Evolutionary conservation across 2,888 invertebrate genomes (phyloP).

Genomic region (Sipha maydis): DNA sequence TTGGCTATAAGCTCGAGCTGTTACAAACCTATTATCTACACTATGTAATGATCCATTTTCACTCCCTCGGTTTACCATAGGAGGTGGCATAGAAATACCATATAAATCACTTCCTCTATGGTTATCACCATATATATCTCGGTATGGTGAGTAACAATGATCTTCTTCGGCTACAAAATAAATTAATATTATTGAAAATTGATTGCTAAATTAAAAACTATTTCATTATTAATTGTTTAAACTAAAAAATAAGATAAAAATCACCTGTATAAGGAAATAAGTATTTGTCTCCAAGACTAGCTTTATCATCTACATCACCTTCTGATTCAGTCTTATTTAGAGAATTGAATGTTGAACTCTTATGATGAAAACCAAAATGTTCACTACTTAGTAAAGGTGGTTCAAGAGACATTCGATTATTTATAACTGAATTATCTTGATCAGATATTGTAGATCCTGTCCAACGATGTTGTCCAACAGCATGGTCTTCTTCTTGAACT

Average conservation of each 20-base stretch:
- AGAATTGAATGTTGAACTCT: conserved; percentile 57
- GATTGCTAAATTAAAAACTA: not conserved
- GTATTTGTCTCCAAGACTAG: conserved; percentile 80
- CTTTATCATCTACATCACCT: conserved; percentile 68
- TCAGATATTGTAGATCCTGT: conserved; percentile 62
- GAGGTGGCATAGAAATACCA: conserved; percentile 48
- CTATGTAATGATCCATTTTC: conserved; percentile 55
- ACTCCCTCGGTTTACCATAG: conserved; percentile 50
- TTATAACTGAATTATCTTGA: conserved; percentile 60
- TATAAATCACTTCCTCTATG: conserved; percentile 54
- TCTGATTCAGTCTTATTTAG: conserved; percentile 64
- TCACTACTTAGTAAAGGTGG: conserved; percentile 48
- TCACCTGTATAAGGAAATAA: conserved; percentile 83
- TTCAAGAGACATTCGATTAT: conserved; percentile 61
- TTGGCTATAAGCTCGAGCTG: conserved; percentile 46
- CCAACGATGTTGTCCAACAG: conserved; percentile 62
- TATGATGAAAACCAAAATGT: conserved; percentile 48
- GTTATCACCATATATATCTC: conserved; percentile 48
- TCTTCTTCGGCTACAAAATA: conserved; percentile 64
- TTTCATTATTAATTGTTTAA: not conserved
- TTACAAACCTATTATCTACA: conserved; percentile 58
- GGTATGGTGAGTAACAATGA: conserved; percentile 62
- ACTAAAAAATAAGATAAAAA: not conserved
- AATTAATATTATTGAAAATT: not conserved
- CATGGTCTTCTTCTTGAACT: conserved; percentile 63